phyloP scores from a whole-genome alignment of 92 coral and sea anemone genomes.

The Diadumene lineata region DNA sequence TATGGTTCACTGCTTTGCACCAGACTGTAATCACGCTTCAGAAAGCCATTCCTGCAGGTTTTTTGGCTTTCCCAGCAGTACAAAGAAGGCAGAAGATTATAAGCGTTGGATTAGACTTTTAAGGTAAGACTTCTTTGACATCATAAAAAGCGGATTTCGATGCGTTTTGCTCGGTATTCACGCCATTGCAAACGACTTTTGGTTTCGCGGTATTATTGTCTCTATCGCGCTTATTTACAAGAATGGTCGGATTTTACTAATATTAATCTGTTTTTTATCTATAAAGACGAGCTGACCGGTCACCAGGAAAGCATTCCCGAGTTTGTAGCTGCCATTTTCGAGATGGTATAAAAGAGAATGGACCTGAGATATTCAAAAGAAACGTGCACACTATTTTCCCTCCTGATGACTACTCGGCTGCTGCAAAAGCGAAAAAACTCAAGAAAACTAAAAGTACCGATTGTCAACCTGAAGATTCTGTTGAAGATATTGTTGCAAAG shows the following conservation, averaged over 20 bases:
- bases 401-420: constrained; percentile 18
- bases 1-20: too few relatives aligned
- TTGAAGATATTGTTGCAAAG: background rate
- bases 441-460: too few relatives aligned
- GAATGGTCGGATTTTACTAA: background rate
- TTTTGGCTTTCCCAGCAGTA: constrained; percentile 32
- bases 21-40: constrained; percentile 22
- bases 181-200: background rate
- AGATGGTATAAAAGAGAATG: constrained; percentile 21
- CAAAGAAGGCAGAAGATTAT: constrained; percentile 2
- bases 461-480: background rate
- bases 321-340: constrained; percentile 50
- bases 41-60: constrained; percentile 33
- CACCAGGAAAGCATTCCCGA: constrained; percentile 27
- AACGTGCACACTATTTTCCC: constrained; percentile 40
- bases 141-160: too few relatives aligned
- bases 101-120: constrained; percentile 16
- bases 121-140: constrained; percentile 40
- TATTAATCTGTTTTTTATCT: background rate
- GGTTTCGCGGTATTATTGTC: too few relatives aligned
- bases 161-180: background rate
- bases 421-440: background rate
- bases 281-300: constrained; percentile 18
- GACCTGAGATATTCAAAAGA: constrained; percentile 45
- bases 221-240: background rate